Conservation (phyloP, 92 coral and sea anemone genomes). For the Palythoa caribaeorum region DNA sequence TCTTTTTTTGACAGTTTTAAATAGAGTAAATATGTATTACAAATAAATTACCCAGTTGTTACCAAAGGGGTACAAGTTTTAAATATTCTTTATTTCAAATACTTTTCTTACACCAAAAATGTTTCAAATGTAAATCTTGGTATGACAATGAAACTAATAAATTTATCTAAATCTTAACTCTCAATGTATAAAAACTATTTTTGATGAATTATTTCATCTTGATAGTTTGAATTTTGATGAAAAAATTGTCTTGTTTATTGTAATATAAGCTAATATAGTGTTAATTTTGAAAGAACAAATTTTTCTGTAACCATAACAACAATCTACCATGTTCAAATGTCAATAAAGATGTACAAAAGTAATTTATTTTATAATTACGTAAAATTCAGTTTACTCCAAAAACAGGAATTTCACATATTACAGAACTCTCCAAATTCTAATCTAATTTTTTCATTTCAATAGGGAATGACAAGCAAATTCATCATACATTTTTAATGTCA, state of each 20-base stretch:
- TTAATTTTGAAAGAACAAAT: slow-evolving; percentile 5
- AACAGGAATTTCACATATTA: not conserved
- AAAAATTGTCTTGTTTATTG: not conserved
- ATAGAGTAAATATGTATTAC: too few species aligned
- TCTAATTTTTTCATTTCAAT: not conserved
- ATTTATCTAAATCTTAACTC: too few species aligned
- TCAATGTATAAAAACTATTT: too few species aligned
- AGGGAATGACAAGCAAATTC: not conserved
- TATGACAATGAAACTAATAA: too few species aligned
- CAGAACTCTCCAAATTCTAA: not conserved
- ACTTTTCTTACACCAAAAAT: too few species aligned
- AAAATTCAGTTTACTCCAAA: not conserved
- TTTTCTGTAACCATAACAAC: not conserved
- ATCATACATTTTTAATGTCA: not conserved
- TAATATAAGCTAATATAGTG: not conserved
- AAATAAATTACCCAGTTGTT: too few species aligned
- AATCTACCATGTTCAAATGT: not conserved
- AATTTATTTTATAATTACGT: not conserved
- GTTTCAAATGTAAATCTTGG: too few species aligned
- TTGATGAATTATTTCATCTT: too few species aligned
- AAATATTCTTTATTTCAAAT: too few species aligned
- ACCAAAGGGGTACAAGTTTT: too few species aligned
- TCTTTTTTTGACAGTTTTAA: too few species aligned
- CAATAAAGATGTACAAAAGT: not conserved
- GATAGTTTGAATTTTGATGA: too few species aligned